A percentile compares a stretch with the other conserved stretches of the same genome.
These are phyloP conservation scores for Pharmacophagus antenor DNA, from an alignment of 2,888 invertebrate genomes.

Conservation along the genomic window DNA sequence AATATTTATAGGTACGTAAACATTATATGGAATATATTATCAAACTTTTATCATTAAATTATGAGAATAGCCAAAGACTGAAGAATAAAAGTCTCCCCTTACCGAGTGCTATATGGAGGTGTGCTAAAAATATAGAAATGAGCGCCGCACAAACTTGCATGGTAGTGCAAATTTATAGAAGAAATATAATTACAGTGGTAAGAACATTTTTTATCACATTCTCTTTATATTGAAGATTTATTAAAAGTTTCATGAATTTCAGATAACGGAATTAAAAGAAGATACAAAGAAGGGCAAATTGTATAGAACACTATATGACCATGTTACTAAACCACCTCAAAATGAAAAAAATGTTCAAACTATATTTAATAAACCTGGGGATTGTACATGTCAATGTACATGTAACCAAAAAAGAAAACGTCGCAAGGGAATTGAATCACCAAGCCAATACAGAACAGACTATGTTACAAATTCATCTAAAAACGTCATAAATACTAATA, in stretches of 20 bases:
- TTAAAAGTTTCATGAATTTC: slow-evolving; percentile 33
- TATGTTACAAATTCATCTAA: slow-evolving; percentile 15
- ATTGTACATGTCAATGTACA: slow-evolving; percentile 57
- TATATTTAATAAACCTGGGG: slow-evolving; percentile 36
- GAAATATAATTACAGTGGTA: slow-evolving; percentile 61
- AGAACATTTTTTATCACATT: slow-evolving; percentile 29
- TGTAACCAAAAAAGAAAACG: slow-evolving; percentile 53
- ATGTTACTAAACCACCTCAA: slow-evolving; percentile 51
- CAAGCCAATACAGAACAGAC: slow-evolving; percentile 29
- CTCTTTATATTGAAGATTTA: background rate
- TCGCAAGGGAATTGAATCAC: slow-evolving; percentile 40
- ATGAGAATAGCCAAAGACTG: slow-evolving; percentile 65
- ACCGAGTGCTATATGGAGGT: slow-evolving; percentile 74
- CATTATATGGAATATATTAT: slow-evolving; percentile 72
- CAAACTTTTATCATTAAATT: slow-evolving; percentile 63
- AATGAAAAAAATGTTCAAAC: slow-evolving; percentile 65
- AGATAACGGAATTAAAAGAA: slow-evolving; percentile 65
- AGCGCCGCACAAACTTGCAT: slow-evolving; percentile 68
- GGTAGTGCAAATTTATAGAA: slow-evolving; percentile 69
- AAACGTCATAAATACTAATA: slow-evolving; percentile 18
- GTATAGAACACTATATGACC: slow-evolving; percentile 58
- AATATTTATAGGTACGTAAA: slow-evolving; percentile 61
- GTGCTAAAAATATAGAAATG: slow-evolving; percentile 69
- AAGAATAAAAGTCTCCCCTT: slow-evolving; percentile 65
- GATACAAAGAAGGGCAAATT: slow-evolving; percentile 63